phyloP scores from a whole-genome alignment of 1,140 invertebrate species.

The Cydia strobilella region DNA sequence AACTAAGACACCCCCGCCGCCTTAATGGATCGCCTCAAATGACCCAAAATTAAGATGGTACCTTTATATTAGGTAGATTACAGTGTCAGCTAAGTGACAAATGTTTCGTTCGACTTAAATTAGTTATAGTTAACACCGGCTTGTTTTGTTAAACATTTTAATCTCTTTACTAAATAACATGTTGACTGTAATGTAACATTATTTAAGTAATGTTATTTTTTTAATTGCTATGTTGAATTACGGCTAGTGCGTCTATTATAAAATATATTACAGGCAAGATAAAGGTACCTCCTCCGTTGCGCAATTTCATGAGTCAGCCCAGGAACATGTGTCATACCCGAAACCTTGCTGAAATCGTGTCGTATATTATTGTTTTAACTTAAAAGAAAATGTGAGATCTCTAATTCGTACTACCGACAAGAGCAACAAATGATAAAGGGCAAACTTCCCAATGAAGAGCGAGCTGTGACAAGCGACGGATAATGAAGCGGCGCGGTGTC shows the following conservation, averaged over 20 bases:
- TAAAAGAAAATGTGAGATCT: not conserved
- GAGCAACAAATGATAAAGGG: not conserved
- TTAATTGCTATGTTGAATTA: no score
- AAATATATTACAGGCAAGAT: no score
- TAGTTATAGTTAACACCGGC: not conserved
- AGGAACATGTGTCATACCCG: no score
- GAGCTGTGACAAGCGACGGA: slow-evolving; percentile 48
- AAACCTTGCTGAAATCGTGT: no score
- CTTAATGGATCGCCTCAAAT: slow-evolving; percentile 76
- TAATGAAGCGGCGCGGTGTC: slow-evolving; percentile 52
- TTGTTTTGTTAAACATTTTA: not conserved
- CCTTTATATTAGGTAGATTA: slow-evolving; percentile 42
- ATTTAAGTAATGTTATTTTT: no score
- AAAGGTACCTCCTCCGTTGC: no score
- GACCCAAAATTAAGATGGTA: slow-evolving; percentile 64
- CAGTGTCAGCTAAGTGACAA: slow-evolving; percentile 67
- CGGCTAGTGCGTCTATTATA: no score
- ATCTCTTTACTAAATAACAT: not conserved
- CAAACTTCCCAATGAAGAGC: slow-evolving; percentile 39
- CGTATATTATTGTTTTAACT: not conserved
- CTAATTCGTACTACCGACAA: not conserved
- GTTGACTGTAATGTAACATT: no score
- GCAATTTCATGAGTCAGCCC: no score
- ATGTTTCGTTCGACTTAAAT: not conserved
- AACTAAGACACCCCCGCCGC: slow-evolving; percentile 56